Evolutionary conservation across 2,113 vertebrate genomes (phyloP), one percentile per base, ranked within the genome.

Genomic region (Periophthalmus modestus): DNA sequence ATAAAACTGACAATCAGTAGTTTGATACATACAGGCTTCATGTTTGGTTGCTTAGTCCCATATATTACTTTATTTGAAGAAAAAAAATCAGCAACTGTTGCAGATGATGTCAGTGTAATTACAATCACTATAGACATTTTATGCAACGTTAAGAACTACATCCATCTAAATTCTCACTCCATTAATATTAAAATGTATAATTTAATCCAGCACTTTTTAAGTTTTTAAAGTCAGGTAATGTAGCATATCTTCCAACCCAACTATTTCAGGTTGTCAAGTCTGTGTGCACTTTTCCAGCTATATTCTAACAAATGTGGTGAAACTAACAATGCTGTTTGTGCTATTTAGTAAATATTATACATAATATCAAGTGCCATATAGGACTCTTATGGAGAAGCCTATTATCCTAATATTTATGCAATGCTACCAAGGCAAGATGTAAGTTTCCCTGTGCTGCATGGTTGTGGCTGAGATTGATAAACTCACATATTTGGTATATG

Each of bases 301-400:
- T 57, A 71, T 63, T 71, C 71, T 73, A 67, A 72, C 75, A 74
- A 55, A 59, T 70, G 72, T 84, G 72, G 77, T 89, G 62, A 83
- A 83, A 85, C 82, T 79, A 89, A 81, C 77, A 67, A 46, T 55
- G 72, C 71, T 86, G 72, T 85, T 83, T 83, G 85, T 79, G 69
- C 80, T 89, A 65, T 66, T 79, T 69, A 77, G 71, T 83, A 81
- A 87, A 80, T 81, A 84, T 87, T 75, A 58, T 67, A 85, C 58
- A 87, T 74, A 88, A 73, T 87, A 87, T 82, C 58, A 92, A 91
- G 90, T 94, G 92, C 92, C 91, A 92, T 92, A 89, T 81, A 80
- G 79, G 85, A 82, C 79, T 89, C 79, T 86, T 61, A 62, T 79
- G 74, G 86, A 85, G 85, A 89, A 84, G 79, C 77, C 79, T 87